Conservation (phyloP, 1,140 invertebrate species). For the Trichonephila clavipes region DNA sequence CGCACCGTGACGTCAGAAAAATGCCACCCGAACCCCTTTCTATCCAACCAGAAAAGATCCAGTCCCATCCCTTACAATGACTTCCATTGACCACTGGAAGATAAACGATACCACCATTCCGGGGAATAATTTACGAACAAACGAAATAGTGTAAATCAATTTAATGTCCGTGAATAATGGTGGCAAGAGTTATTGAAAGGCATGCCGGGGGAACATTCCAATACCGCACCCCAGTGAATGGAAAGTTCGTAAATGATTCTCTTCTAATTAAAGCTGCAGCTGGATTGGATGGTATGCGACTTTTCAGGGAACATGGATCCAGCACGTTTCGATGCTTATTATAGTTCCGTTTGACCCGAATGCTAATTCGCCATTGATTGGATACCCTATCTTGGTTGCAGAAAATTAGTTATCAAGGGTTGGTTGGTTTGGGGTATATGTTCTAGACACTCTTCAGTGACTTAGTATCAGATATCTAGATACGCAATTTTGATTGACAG, state of each 20-base stretch:
- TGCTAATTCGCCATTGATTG: conserved; percentile 74
- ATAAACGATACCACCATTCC: conserved; percentile 60
- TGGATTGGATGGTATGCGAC: conserved; percentile 70
- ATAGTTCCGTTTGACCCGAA: conserved; percentile 48
- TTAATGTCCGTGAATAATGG: conserved; percentile 70
- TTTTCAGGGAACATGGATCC: conserved; percentile 43
- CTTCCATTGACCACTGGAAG: conserved; percentile 61
- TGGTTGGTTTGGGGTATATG: background rate
- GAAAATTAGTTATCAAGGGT: conserved; percentile 58
- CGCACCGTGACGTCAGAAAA: conserved; percentile 12
- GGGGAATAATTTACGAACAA: conserved; percentile 73
- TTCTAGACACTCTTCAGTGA: background rate
- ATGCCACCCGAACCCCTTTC: background rate
- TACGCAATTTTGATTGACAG: conserved; percentile 8
- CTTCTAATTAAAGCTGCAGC: conserved; percentile 71
- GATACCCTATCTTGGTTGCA: background rate
- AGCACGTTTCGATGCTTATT: conserved; percentile 61
- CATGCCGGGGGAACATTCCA: conserved; percentile 13
- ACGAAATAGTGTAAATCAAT: conserved; percentile 74
- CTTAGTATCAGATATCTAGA: background rate
- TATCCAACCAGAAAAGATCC: background rate
- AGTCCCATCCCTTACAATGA: background rate
- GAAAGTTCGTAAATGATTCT: conserved; percentile 69
- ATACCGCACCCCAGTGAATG: conserved; percentile 23
- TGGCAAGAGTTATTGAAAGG: conserved; percentile 70